Conservation (phyloP, 2,888 invertebrate species). For the Sarcophaga rosellei region DNA sequence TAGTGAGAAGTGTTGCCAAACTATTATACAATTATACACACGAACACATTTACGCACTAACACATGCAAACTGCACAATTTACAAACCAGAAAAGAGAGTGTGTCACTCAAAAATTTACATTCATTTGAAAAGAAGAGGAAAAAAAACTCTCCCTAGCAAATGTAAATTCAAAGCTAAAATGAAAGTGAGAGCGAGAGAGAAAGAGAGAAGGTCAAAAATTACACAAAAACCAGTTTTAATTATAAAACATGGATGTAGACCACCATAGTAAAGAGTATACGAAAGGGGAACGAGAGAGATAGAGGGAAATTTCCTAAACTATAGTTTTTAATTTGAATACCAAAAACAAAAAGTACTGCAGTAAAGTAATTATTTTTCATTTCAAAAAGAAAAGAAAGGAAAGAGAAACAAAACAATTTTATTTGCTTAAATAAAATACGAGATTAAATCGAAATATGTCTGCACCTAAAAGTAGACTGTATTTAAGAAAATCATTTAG, state of each 20-base stretch:
- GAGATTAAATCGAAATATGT: neutral
- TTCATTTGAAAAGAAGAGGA: neutral
- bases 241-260: neutral
- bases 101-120: neutral
- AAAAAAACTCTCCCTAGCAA: neutral
- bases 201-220: neutral
- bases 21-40: slow-evolving; percentile 21
- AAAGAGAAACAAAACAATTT: neutral
- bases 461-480: slow-evolving; percentile 11
- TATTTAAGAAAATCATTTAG: neutral
- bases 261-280: no score
- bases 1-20: slow-evolving; percentile 53
- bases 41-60: neutral
- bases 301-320: neutral
- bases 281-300: neutral
- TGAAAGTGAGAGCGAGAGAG: neutral
- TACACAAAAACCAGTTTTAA: neutral
- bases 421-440: no score
- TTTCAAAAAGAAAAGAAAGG: neutral
- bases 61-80: neutral
- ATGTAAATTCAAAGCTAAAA: neutral
- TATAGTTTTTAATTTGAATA: slow-evolving; percentile 9
- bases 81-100: no score
- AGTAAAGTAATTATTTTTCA: slow-evolving; percentile 47
- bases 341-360: slow-evolving; percentile 18